These are phyloP conservation scores for human (Homo sapiens) DNA, from an alignment of 2,113 vertebrate species.

Conservation along the genomic window GRCh38 chr16:57766501-57767000, in stretches of 20 bases:
- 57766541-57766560: background rate
- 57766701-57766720: background rate
- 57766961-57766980: constrained; percentile 93
- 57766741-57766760: background rate
- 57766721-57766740: background rate
- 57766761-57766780: background rate
- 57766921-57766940: constrained; percentile 95
- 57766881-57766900: constrained; percentile 96
- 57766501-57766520: background rate
- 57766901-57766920: constrained; percentile 97
- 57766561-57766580: background rate
- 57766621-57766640: background rate
- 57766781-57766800: fast-evolving
- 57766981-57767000: constrained; percentile 84
- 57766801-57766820: background rate
- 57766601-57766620: background rate
- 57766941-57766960: constrained; percentile 92
- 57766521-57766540: background rate
- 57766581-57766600: background rate
- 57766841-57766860: background rate
- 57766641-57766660: background rate
- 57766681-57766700: background rate
- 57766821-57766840: fast-evolving
- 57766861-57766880: constrained; percentile 88
- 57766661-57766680: background rate